A percentile compares a stretch with the other conserved stretches of the same genome.
Evolutionary conservation across 2,888 invertebrate species (phyloP).

Genomic region (Rhodophaea formosa): DNA sequence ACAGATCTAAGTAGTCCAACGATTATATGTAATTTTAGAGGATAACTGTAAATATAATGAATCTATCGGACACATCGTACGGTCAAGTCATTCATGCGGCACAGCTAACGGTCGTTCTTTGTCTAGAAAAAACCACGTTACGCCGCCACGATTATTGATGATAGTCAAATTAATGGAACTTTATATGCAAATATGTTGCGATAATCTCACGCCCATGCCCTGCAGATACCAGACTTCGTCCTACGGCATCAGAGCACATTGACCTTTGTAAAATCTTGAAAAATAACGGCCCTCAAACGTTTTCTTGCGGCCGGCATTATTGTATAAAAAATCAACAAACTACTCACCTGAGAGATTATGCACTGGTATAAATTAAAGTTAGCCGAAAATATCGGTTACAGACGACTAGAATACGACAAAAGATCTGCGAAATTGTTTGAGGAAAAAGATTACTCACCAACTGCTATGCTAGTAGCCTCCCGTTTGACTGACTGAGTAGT

Average conservation of each 20-base stretch:
- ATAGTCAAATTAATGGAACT: conserved; percentile 38
- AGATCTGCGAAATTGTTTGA: conserved; percentile 14
- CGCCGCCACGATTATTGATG: conserved; percentile 32
- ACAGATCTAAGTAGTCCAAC: conserved; percentile 29
- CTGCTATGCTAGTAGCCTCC: not conserved
- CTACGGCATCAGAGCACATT: conserved; percentile 60
- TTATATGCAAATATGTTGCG: conserved; percentile 42
- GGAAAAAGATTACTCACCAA: conserved; percentile 61
- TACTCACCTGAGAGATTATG: conserved; percentile 7
- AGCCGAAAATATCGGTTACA: not conserved
- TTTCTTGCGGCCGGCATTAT: conserved; percentile 17
- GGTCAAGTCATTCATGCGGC: conserved; percentile 55
- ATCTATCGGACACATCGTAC: conserved; percentile 38
- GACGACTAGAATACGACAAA: not conserved
- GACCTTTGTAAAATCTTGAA: conserved; percentile 72
- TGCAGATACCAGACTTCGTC: conserved; percentile 41
- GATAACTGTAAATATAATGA: conserved; percentile 50
- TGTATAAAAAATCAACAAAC: conserved; percentile 21
- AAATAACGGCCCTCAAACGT: conserved; percentile 62
- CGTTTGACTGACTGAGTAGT: conserved; percentile 18
- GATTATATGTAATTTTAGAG: conserved; percentile 45
- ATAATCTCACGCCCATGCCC: conserved; percentile 43
- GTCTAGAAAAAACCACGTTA: conserved; percentile 25
- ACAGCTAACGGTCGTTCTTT: conserved; percentile 49
- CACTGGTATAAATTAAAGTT: conserved; percentile 22